phyloP scores from a whole-genome alignment of 2,797 vertebrate species.

The Cichlasoma orientale region DNA sequence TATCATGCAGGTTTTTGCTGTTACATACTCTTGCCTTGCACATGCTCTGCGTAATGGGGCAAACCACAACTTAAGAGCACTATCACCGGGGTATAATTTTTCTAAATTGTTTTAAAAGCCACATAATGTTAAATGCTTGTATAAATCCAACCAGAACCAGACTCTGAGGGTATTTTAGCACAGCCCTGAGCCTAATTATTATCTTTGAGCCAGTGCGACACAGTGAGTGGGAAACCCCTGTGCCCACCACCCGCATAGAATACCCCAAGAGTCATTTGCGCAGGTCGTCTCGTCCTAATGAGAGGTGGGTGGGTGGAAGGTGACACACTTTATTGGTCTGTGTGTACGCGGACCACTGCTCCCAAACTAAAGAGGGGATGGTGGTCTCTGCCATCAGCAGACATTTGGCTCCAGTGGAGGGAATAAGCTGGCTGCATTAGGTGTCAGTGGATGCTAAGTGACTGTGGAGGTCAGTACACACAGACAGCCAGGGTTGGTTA shows the following conservation, averaged over 20 bases:
- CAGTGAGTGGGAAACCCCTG: conserved; percentile 57
- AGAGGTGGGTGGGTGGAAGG: conserved; percentile 58
- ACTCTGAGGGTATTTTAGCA: conserved; percentile 63
- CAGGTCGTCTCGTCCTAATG: conserved; percentile 67
- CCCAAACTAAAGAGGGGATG: conserved; percentile 75
- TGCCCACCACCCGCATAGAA: conserved; percentile 67
- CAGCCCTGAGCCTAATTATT: conserved; percentile 72
- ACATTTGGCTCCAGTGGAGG: conserved; percentile 61
- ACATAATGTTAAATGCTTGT: conserved; percentile 79
- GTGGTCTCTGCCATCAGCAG: conserved; percentile 77
- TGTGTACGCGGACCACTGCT: conserved; percentile 71
- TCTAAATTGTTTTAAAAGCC: conserved; percentile 80
- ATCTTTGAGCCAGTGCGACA: conserved; percentile 56
- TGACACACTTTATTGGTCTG: conserved; percentile 63
- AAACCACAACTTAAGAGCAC: conserved; percentile 78
- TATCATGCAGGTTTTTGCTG: conserved; percentile 70
- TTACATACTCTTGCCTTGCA: conserved; percentile 55
- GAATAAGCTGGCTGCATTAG: conserved; percentile 63
- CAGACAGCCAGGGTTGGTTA: conserved; percentile 57
- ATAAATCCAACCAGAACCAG: conserved; percentile 79
- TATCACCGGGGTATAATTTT: conserved; percentile 81
- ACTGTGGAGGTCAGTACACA: conserved; percentile 55
- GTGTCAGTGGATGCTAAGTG: conserved; percentile 66
- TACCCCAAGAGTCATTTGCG: conserved; percentile 51
- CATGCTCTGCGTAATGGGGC: conserved; percentile 69